phyloP scores from a whole-genome alignment of 2,888 invertebrate species.

The Pteria penguin region DNA sequence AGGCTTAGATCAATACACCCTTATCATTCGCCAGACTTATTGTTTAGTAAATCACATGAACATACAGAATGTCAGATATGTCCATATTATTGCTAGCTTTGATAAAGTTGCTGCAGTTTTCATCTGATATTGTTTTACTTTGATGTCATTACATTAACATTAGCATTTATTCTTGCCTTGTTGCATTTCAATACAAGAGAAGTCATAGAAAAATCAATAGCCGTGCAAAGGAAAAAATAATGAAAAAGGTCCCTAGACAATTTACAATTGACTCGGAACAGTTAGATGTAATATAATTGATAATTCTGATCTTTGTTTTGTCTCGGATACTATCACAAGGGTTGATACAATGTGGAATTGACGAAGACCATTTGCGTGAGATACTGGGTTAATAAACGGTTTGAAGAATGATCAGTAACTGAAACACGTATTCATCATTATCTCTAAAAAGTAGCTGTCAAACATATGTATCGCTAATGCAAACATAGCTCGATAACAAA shows the following conservation, averaged over 20 bases:
- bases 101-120: no score
- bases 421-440: background rate
- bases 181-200: background rate
- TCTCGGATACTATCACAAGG: background rate
- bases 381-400: background rate
- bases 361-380: no score
- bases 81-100: no score
- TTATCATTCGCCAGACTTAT: background rate
- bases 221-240: background rate
- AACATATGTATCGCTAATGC: background rate
- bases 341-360: background rate
- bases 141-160: no score
- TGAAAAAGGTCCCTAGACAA: background rate
- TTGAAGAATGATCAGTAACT: background rate
- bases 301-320: background rate
- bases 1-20: background rate
- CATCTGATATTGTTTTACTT: no score
- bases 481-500: background rate
- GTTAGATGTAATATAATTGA: background rate
- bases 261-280: background rate
- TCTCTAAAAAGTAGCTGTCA: background rate
- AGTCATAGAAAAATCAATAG: background rate
- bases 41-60: background rate
- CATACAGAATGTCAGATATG: no score
- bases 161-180: no score